A percentile compares a stretch with the other conserved stretches of the same genome.
Evolutionary conservation across 2,797 vertebrate species (phyloP).

Genomic region (Melanotaenia parkinsoni): DNA sequence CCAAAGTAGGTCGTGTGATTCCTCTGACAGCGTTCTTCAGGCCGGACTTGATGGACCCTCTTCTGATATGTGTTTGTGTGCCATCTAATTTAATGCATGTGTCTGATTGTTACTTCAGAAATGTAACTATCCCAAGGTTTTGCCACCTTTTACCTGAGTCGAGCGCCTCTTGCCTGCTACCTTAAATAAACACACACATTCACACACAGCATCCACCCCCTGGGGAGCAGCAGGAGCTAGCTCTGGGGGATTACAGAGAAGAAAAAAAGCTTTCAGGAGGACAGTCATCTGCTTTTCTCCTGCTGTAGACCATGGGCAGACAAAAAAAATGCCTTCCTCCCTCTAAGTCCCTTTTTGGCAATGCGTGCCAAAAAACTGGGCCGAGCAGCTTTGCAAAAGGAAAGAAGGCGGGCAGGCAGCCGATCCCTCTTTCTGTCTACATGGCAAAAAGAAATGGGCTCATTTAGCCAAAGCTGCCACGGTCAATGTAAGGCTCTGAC

Average conservation of each 20-base stretch:
- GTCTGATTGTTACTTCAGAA: slow-evolving; percentile 46
- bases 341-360: slow-evolving; percentile 84
- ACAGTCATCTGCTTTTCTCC: slow-evolving; percentile 77
- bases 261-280: slow-evolving; percentile 74
- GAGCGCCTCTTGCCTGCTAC: slow-evolving; percentile 61
- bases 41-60: slow-evolving; percentile 25
- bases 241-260: slow-evolving; percentile 83
- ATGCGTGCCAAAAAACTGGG: slow-evolving; percentile 78
- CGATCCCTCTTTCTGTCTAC: slow-evolving; percentile 80
- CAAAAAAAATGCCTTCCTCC: slow-evolving; percentile 72
- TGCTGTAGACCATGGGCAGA: slow-evolving; percentile 72
- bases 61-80: slow-evolving; percentile 35
- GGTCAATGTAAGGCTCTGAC: slow-evolving; percentile 75
- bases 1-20: slow-evolving; percentile 48
- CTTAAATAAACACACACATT: slow-evolving; percentile 67
- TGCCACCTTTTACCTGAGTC: slow-evolving; percentile 49
- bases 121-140: slow-evolving; percentile 48
- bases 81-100: slow-evolving; percentile 46
- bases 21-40: slow-evolving; percentile 44
- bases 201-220: slow-evolving; percentile 70
- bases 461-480: slow-evolving; percentile 80
- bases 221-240: slow-evolving; percentile 81
- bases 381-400: slow-evolving; percentile 75
- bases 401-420: slow-evolving; percentile 67
- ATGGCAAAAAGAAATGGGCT: slow-evolving; percentile 79